These are phyloP conservation scores for Chaetops frenatus DNA, from an alignment of 2,113 vertebrate species.

Conservation along the genomic window DNA sequence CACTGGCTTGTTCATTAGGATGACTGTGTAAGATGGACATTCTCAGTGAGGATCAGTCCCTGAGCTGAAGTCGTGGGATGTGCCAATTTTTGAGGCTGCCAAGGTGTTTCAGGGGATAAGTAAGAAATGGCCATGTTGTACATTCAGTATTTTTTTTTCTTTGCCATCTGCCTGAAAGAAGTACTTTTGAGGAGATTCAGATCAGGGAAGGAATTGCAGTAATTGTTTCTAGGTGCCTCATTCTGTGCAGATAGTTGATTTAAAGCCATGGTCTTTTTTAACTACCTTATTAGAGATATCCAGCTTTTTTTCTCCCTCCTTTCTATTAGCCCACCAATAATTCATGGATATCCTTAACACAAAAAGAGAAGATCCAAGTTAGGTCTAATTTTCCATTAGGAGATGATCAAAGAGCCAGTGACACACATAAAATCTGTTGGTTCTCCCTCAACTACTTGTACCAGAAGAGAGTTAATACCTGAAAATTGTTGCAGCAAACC, in stretches of 20 bases:
- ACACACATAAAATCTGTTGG: background rate
- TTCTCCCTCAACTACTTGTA: background rate
- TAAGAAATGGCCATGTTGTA: background rate
- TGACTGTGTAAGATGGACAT: background rate
- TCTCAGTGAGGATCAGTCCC: background rate
- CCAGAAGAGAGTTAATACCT: background rate
- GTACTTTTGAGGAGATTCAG: background rate
- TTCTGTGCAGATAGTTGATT: background rate
- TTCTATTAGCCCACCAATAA: background rate
- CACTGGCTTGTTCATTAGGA: background rate
- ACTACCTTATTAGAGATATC: background rate
- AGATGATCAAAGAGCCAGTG: background rate
- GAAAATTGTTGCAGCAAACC: background rate
- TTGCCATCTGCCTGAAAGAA: background rate
- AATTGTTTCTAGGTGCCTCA: background rate
- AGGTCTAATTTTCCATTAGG: background rate
- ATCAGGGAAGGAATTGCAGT: background rate
- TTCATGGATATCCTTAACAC: background rate
- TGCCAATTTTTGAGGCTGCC: background rate
- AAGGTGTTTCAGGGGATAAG: background rate
- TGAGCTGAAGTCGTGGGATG: background rate
- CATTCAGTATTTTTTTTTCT: background rate
- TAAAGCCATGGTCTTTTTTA: background rate
- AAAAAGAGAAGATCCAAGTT: background rate
- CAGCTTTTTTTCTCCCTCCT: accelerated